Base-by-base conservation (phyloP, 2,113 vertebrate species). In the Harpagus bidentatus region DNA sequence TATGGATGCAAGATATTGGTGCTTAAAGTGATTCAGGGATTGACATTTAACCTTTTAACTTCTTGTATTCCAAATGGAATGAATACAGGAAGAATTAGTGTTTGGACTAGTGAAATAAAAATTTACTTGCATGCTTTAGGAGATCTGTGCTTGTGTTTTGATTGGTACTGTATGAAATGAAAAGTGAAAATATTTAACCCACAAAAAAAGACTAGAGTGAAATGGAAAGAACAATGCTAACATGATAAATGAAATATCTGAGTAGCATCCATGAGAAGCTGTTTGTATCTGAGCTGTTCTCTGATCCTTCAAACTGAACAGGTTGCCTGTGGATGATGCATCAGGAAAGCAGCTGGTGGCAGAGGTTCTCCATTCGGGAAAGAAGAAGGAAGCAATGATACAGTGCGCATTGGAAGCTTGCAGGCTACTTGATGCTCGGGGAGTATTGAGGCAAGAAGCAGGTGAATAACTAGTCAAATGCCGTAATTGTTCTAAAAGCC, bases 381-480 rank as follows among this genome's bases (percentile, higher is more conserved):
- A 99, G 98, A 99, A 99, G 96, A 99, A 99, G 87, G 99, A 99
- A 77, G 98, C 99, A 1, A 98, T 99, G 88, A 86, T 99, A 38
- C 99, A 99, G 94, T 99, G 99, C 34, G 98, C 98, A 1, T 85
- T 99, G 97, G 99, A 99, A 96, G 99, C 99, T 9, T 99, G 99
- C 95, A 99, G 99, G 17, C 99, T 99, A 86, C 98, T 99, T 1
- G 99, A 99, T 84, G 99, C 99, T 82, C 97, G 99, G 82, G 99
- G 99, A 59, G 97, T 99, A 42, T 97, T 99, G 74, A 98, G 99
- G n/a, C 99, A 99, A 95, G 99, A 99, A 97, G 99, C 99, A 92
- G 99, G 99, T 99, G 67, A 52, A 96, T 87, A 58, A 63, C 14
- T 15, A 15, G 16, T 45, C 48, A 82, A 38, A 34, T 48, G 38